Evolutionary conservation across 2,888 invertebrate species (phyloP), one percentile per base, ranked within the genome.

Genomic region (Nipponacmea schrenckii): DNA sequence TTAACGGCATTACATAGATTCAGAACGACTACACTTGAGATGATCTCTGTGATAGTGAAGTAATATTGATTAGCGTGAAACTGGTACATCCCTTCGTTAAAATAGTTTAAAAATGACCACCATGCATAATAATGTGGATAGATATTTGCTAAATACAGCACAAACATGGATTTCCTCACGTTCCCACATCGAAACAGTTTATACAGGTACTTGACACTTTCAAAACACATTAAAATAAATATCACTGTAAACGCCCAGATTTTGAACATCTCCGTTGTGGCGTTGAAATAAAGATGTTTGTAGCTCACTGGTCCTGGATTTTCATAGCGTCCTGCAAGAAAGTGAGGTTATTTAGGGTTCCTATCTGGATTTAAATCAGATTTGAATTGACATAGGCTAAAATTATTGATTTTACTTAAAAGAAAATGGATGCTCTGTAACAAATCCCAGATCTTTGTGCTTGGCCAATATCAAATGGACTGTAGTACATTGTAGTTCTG

Each of bases 71-170:
- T 86, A 39, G 76, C 78, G 80, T 84, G 87, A 75, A 86, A 86
- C 0, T 79, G 75, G 74, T 85, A 88, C 77, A 85, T 85, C 66
- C 85, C 86, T 73, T 88, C 88, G 68, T 88, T 88, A 74, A 85
- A 83, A 78, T 88, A 88, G 75, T 84, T 87, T 72, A 86, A 84
- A 68, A 84, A 85, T 17, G 83, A 86, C 88, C 88, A 88, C 87
- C 88, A 87, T 15, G 86, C 84, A 69, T 87, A 88, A 73, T 88
- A 88, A 74, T 88, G 87, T 1, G 89, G 88, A 67, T 87, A 87
- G 70, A 87, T 50, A 71, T 86, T 85, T 63, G 85, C 74, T 3
- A 84, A 12, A 64, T 87, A 84, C 17, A 89, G 77, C 0, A 75
- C 74, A 24, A 87, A 78, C 86, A 87, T 86, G 62, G 77, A 75